Base-by-base conservation (phyloP, 2,888 invertebrate species). In the Brachyptera risi region DNA sequence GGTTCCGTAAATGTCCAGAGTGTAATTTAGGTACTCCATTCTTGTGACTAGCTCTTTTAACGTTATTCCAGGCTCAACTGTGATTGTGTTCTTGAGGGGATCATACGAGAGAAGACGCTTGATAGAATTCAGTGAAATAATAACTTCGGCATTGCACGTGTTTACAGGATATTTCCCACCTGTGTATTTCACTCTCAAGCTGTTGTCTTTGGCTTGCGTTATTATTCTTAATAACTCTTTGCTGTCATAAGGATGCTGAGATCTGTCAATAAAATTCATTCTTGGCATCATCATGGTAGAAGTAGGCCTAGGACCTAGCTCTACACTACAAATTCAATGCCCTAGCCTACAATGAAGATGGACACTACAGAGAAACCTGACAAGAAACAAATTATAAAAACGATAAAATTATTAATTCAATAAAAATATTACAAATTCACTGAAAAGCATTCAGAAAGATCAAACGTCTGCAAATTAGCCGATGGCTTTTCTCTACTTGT, bases 1-100 rank as follows among this genome's bases (percentile, higher is more conserved):
- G 4, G 56, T 57, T 1, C 64, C 64, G 27, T 64, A 62, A 1
- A 64, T 21, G 38, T 62, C 44, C 38, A 64, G 21, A 13, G 62
- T 60, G 31, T 27, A 57, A 40, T 59, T 58, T 11, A 54, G 24
- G 13, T 54, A 60, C 26, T 59, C 62, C 57, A 62, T 38, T 15
- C 58, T 17, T 9, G 35, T 49, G 3, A 59, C 27, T 11, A 62
- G 23, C 4, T 64, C 64, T 7, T 51, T 24, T n/a, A 64, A 15
- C 4, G 62, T 62, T 11, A 64, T 17, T 11, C 64, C 64, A 3
- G 56, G 59, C 58, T 64, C 64, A 3, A 64, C 56, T 15, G 61
- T 64, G 38, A 64, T 51, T 17, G 58, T 58, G n/a, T 57, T 37
- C 26, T 62, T 50, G n/a, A 59, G 60, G n/a, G 60, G 60, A 35